Conservation (phyloP, 2,888 invertebrate genomes). For the Drosophila testacea region DNA sequence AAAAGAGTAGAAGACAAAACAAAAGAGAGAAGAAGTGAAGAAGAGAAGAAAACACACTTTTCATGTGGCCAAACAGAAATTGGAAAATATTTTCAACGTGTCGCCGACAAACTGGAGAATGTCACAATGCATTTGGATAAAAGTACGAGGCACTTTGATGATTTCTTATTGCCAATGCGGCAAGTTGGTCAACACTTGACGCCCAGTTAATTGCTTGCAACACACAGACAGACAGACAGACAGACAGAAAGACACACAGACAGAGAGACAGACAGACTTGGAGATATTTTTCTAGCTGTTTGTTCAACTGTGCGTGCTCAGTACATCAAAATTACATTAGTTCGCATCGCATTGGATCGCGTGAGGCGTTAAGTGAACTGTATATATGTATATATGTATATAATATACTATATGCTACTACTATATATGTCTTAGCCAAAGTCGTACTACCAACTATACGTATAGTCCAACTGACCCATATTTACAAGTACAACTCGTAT, state of each 20-base stretch:
- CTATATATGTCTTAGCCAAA: not conserved
- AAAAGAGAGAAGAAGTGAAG: slow-evolving; percentile 7
- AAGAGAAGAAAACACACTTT: not conserved
- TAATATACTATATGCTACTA: not conserved
- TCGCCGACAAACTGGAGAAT: slow-evolving; percentile 24
- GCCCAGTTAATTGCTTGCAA: slow-evolving; percentile 65
- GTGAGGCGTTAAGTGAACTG: slow-evolving; percentile 51
- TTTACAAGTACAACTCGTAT: slow-evolving; percentile 31
- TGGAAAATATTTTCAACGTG: not conserved
- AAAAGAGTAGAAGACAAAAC: slow-evolving; percentile 13
- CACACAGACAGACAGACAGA: slow-evolving; percentile 24
- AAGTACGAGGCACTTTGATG: slow-evolving; percentile 18
- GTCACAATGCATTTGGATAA: slow-evolving; percentile 58
- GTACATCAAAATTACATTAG: slow-evolving; percentile 76
- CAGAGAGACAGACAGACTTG: not conserved
- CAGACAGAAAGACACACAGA: slow-evolving; percentile 12
- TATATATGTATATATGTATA: slow-evolving; percentile 1
- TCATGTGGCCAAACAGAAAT: slow-evolving; percentile 1
- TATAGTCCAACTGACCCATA: slow-evolving; percentile 54
- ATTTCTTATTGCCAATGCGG: slow-evolving; percentile 29
- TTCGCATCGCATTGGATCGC: slow-evolving; percentile 7
- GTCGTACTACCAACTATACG: slow-evolving; percentile 7
- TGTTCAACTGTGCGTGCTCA: slow-evolving; percentile 43
- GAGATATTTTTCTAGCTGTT: slow-evolving; percentile 24
- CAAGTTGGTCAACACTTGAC: slow-evolving; percentile 57